Evolutionary conservation across 2,113 vertebrate species (phyloP).

Genomic region (Sarotherodon lohbergeri): DNA sequence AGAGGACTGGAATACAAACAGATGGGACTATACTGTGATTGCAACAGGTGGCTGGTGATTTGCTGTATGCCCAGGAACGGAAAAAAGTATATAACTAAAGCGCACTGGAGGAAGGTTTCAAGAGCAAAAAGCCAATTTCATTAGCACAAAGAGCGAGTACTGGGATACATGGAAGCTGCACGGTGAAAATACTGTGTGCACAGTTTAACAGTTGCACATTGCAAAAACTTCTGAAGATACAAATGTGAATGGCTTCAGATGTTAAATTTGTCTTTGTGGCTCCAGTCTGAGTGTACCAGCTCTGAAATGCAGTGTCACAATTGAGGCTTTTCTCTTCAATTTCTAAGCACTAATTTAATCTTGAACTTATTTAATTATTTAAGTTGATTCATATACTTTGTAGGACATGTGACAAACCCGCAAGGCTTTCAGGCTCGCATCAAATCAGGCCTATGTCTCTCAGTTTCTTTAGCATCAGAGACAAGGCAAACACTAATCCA

Average conservation of each 20-base stretch:
- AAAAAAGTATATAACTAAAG: not conserved
- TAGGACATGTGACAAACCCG: conserved; percentile 36
- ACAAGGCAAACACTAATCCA: conserved; percentile 25
- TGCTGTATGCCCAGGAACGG: not conserved
- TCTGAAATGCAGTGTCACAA: not conserved
- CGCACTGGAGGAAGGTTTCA: not conserved
- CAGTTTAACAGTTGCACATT: not conserved
- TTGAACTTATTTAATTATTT: conserved; percentile 30
- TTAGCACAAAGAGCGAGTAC: not conserved
- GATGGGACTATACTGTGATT: not conserved
- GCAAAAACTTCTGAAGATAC: not conserved
- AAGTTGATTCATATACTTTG: conserved; percentile 42
- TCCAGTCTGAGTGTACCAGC: not conserved
- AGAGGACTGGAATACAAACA: not conserved
- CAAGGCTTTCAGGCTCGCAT: not conserved
- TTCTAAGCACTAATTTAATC: conserved; percentile 25
- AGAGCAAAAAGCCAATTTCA: not conserved
- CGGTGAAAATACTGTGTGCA: not conserved
- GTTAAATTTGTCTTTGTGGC: not conserved
- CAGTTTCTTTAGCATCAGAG: conserved; percentile 1
- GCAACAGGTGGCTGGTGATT: not conserved
- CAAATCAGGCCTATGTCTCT: conserved; percentile 10
- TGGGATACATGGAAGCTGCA: not conserved
- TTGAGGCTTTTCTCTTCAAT: not conserved
- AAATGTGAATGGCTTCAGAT: not conserved